A percentile compares a stretch with the other conserved stretches of the same genome.
phyloP scores from a whole-genome alignment of 2,113 vertebrate species.

The Raja brachyura region DNA sequence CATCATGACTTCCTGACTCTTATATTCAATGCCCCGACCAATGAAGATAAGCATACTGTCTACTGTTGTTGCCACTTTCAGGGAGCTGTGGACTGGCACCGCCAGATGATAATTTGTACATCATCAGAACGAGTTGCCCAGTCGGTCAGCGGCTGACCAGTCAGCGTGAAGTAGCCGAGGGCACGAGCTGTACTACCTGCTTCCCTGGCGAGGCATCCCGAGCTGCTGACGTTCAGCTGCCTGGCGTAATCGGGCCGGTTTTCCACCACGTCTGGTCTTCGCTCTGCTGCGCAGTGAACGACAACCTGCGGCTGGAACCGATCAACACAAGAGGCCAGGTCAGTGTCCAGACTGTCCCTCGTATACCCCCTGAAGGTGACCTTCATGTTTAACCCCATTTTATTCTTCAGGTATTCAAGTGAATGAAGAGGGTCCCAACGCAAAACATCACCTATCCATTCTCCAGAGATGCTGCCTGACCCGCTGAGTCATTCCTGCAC shows the following conservation, averaged over 20 bases:
- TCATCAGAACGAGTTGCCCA: neutral
- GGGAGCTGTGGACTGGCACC: no score
- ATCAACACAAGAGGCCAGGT: slow-evolving; percentile 45
- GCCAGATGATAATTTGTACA: no score
- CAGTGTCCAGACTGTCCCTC: neutral
- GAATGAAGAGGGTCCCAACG: no score
- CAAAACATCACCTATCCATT: no score
- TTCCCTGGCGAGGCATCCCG: slow-evolving; percentile 79
- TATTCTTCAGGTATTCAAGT: neutral
- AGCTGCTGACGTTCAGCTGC: slow-evolving; percentile 84
- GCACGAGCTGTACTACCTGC: slow-evolving; percentile 61
- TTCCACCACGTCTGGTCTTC: slow-evolving; percentile 89
- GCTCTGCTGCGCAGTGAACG: slow-evolving; percentile 91
- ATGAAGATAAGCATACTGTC: no score
- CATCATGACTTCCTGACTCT: no score
- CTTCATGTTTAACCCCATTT: neutral
- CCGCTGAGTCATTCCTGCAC: no score
- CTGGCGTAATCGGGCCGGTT: slow-evolving; percentile 74
- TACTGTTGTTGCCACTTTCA: no score
- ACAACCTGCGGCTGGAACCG: slow-evolving; percentile 79
- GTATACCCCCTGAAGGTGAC: neutral
- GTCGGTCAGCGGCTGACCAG: neutral
- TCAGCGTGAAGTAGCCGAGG: neutral
- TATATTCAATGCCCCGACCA: no score
- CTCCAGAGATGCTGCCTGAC: no score